These are phyloP conservation scores for Ibidorhyncha struthersii DNA, from an alignment of 2,113 vertebrate species.

Conservation along the genomic window DNA sequence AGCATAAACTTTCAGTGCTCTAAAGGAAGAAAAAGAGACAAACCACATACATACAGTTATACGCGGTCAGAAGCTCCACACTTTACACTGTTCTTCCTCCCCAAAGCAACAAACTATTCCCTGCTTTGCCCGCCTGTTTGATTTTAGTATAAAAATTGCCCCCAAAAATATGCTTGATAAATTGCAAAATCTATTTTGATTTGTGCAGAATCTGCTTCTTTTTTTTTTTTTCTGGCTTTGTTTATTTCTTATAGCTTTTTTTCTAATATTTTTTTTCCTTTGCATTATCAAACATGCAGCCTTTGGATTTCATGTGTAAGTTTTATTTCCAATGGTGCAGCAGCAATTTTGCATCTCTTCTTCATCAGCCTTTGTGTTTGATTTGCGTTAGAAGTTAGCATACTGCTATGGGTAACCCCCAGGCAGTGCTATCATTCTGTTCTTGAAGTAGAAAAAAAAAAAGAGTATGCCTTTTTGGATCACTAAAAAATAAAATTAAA, in stretches of 20 bases:
- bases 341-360: conserved; percentile 13
- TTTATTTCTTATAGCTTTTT: background rate
- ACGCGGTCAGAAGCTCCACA: background rate
- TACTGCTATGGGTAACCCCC: conserved; percentile 39
- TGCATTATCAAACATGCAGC: background rate
- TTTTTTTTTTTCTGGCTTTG: background rate
- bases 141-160: background rate
- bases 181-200: background rate
- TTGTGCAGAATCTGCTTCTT: background rate
- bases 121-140: background rate
- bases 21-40: background rate
- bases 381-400: conserved; percentile 37
- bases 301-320: conserved; percentile 32
- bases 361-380: conserved; percentile 34
- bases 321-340: background rate
- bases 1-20: background rate
- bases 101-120: background rate
- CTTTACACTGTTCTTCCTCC: background rate
- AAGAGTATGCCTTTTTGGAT: conserved; percentile 17
- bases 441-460: conserved; percentile 12
- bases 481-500: conserved; percentile 53
- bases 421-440: conserved; percentile 57
- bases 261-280: background rate
- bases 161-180: background rate
- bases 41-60: background rate